Percentiles rank a stretch among this genome's conserved stretches.
Evolutionary conservation across 2,888 invertebrate species (phyloP).

Genomic region (Lagria hirta): DNA sequence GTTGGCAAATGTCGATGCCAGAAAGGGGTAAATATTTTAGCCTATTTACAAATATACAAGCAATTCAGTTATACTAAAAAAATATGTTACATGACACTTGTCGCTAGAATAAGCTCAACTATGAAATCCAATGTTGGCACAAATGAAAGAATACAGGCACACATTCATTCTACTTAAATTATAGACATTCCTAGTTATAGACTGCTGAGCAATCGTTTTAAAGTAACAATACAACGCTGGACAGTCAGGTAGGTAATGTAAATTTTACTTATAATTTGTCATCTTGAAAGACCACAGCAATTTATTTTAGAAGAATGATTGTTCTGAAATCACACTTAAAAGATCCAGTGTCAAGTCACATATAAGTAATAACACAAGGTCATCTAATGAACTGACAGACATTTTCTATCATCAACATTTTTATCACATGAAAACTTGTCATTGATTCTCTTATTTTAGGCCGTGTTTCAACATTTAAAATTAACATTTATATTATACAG

Average conservation of each 20-base stretch:
- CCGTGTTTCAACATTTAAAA: slow-evolving; percentile 30
- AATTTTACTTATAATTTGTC: slow-evolving; percentile 20
- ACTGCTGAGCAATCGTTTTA: slow-evolving; percentile 21
- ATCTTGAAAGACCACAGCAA: slow-evolving; percentile 42
- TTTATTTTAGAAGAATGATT: slow-evolving; percentile 45
- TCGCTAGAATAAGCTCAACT: slow-evolving; percentile 40
- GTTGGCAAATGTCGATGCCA: slow-evolving; percentile 26
- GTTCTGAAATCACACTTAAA: slow-evolving; percentile 46
- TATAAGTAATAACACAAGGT: slow-evolving; percentile 46
- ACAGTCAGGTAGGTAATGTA: slow-evolving; percentile 19
- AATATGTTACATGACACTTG: slow-evolving; percentile 53
- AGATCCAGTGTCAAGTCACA: slow-evolving; percentile 51
- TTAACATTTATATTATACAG: background rate
- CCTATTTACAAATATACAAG: slow-evolving; percentile 55
- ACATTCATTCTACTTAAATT: slow-evolving; percentile 37
- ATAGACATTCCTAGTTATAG: slow-evolving; percentile 8
- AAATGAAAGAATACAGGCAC: slow-evolving; percentile 48
- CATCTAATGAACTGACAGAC: slow-evolving; percentile 43
- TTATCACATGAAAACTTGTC: slow-evolving; percentile 38
- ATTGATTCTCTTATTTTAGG: slow-evolving; percentile 34
- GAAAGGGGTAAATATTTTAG: slow-evolving; percentile 39
- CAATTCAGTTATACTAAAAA: slow-evolving; percentile 44
- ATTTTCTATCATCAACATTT: slow-evolving; percentile 32
- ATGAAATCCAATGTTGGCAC: slow-evolving; percentile 49
- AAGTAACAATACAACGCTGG: slow-evolving; percentile 13